Evolutionary conservation across 2,888 invertebrate species (phyloP).

Genomic region (Lithophane socia): DNA sequence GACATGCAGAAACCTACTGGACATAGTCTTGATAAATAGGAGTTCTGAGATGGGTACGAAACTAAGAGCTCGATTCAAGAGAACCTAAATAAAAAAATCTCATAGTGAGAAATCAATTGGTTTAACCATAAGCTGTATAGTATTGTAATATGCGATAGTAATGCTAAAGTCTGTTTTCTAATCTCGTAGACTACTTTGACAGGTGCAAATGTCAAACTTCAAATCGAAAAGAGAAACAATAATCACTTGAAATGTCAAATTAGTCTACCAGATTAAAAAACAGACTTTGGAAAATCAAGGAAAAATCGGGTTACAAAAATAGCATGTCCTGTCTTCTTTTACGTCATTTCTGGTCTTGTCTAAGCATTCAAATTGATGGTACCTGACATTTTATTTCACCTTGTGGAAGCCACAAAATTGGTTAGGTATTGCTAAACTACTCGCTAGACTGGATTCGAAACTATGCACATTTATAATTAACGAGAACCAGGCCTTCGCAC

Average conservation of each 20-base stretch:
- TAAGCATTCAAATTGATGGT: neutral
- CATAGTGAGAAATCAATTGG: no score
- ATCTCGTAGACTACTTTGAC: no score
- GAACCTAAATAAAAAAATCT: neutral
- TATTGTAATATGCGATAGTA: no score
- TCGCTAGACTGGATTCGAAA: neutral
- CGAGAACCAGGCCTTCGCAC: conserved; percentile 5
- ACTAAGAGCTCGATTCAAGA: neutral
- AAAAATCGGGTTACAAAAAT: neutral
- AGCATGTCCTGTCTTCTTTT: neutral
- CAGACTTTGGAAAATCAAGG: no score
- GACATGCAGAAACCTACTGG: neutral
- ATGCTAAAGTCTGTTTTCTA: no score
- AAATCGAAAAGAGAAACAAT: no score
- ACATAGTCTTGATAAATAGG: neutral
- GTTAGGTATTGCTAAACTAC: conserved; percentile 13
- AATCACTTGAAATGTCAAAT: no score
- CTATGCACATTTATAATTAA: conserved; percentile 25
- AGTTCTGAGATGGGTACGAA: neutral
- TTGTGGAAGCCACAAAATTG: conserved; percentile 15
- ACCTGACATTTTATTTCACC: neutral
- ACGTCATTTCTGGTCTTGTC: neutral
- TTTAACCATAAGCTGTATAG: neutral
- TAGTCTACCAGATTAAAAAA: no score
- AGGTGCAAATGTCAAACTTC: no score